Evolutionary conservation across 2,113 vertebrate genomes (phyloP).

Genomic region (Mirounga angustirostris): DNA sequence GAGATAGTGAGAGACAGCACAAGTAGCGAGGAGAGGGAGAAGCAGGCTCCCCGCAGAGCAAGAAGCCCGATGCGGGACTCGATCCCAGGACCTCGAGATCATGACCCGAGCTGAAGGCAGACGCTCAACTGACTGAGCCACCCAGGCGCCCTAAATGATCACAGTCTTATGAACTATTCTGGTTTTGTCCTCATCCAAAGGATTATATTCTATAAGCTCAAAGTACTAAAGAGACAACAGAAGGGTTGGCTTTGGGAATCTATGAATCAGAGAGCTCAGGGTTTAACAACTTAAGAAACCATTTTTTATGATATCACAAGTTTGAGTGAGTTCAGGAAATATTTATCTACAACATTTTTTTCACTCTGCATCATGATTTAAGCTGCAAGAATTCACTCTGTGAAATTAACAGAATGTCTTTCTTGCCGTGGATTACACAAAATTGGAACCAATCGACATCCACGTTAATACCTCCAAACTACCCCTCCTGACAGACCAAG

Average conservation of each 20-base stretch:
- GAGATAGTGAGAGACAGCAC: too few relatives aligned
- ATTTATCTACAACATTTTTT: constrained; percentile 52
- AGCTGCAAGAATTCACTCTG: background rate
- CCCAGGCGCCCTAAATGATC: rapidly evolving
- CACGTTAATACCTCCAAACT: background rate
- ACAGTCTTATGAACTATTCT: background rate
- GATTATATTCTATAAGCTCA: background rate
- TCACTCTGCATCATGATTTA: background rate
- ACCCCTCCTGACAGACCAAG: background rate
- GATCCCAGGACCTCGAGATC: too few relatives aligned
- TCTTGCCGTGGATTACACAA: background rate
- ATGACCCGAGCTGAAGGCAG: too few relatives aligned
- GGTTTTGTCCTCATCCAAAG: background rate
- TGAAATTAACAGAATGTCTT: background rate
- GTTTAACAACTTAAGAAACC: background rate
- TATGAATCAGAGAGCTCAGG: background rate
- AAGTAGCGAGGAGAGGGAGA: too few relatives aligned
- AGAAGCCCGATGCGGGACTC: too few relatives aligned
- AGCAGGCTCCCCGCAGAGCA: too few relatives aligned
- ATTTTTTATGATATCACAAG: constrained; percentile 20
- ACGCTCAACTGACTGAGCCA: too few relatives aligned
- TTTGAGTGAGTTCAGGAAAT: constrained; percentile 39
- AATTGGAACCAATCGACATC: background rate
- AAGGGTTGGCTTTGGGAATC: background rate
- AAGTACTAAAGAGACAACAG: background rate